Conservation (phyloP, 2,113 vertebrate species). For the Lepisosteus oculatus region DNA sequence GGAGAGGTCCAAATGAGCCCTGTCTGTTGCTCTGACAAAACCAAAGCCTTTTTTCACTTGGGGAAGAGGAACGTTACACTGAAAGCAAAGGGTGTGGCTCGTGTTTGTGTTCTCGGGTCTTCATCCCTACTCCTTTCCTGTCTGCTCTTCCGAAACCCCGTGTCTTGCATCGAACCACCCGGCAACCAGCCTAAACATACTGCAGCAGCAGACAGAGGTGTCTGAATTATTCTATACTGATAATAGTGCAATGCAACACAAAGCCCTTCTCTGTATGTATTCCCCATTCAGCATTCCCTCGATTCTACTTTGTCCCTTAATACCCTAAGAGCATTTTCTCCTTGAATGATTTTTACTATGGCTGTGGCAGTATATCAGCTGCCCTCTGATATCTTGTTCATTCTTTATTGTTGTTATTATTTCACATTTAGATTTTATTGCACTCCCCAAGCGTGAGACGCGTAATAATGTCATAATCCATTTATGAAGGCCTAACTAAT, state of each 20-base stretch:
- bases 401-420: constrained; percentile 75
- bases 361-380: constrained; percentile 60
- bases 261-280: no score
- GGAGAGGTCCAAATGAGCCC: no score
- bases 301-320: constrained; percentile 61
- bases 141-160: no score
- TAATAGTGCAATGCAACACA: no score
- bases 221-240: no score
- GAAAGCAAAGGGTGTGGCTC: no score
- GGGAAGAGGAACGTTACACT: no score
- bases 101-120: no score
- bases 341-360: constrained; percentile 68
- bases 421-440: constrained; percentile 67
- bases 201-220: constrained; percentile 13
- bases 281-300: constrained; percentile 33
- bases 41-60: no score
- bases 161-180: no score
- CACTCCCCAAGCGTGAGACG: constrained; percentile 59
- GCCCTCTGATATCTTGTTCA: constrained; percentile 59
- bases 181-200: constrained; percentile 8
- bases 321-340: constrained; percentile 65
- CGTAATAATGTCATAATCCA: constrained; percentile 83
- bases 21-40: no score
- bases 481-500: constrained; percentile 89
- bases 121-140: no score